Evolutionary conservation across 2,888 invertebrate genomes (phyloP).

Genomic region (Nasonovia ribisnigri): DNA sequence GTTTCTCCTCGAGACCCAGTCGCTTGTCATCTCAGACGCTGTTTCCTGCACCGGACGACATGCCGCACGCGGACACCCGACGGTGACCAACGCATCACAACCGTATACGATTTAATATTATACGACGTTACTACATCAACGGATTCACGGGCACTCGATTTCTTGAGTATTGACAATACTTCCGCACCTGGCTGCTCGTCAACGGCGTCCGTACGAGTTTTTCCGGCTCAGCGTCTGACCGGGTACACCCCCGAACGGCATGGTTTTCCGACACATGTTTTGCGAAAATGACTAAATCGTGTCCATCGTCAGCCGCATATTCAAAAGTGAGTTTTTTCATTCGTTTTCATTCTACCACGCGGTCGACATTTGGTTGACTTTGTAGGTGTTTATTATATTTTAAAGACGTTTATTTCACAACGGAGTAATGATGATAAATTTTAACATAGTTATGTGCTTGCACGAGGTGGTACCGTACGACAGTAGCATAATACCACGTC

Average conservation of each 20-base stretch:
- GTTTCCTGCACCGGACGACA: not conserved
- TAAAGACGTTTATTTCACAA: not conserved
- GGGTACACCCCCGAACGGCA: not conserved
- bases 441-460: not conserved
- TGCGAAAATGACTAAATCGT: slow-evolving; percentile 19
- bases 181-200: not conserved
- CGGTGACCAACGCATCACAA: not conserved
- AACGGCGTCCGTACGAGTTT: not conserved
- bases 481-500: not conserved
- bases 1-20: not conserved
- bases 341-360: not conserved
- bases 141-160: not conserved
- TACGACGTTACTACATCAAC: not conserved
- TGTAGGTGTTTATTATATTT: not conserved
- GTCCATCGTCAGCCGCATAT: not conserved
- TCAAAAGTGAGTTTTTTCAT: slow-evolving; percentile 41
- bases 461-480: not conserved
- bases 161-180: not conserved
- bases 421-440: not conserved
- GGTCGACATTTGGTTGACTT: not conserved
- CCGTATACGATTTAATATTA: not conserved
- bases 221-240: not conserved
- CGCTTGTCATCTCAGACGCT: not conserved
- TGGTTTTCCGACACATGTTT: not conserved
- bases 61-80: too few relatives aligned